Evolutionary conservation across 2,888 invertebrate species (phyloP), one percentile per base, ranked within the genome.

Genomic region (Eupithecia centaureata): DNA sequence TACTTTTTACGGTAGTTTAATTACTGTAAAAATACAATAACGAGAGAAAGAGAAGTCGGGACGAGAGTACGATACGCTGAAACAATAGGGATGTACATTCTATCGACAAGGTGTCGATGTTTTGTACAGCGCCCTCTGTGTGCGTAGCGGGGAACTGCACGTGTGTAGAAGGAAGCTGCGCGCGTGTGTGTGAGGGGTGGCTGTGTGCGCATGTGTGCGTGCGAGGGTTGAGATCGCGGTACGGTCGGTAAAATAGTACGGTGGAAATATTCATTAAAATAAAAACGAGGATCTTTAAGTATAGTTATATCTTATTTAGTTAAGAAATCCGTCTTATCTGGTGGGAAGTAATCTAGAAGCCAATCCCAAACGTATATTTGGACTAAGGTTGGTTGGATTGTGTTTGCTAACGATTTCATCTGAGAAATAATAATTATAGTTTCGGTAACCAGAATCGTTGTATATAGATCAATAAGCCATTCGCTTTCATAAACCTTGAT

Each of bases 141-240:
- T 79, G 61, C 51, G 67, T 74, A 70, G 77, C 72, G 79, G 79
- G 79, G 82, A 82, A 79, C 66, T 7, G 38, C 72, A 71, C 56
- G 15, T 80, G 79, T 75, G 57, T 73, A 77, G 62, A 70, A 61
- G 70, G 56, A 35, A 56, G n/a, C 56, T 56, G 22, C 61, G 61
- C 52, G 47, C 52, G 30, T 59, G 71, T 70, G 73, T 65, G 74
- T 57, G 57, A 57, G 57, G 57, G 57, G 57, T 57, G 57, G 57
- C 57, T 57, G 57, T 63, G 72, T 77, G 15, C 35, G 59, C 13
- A 25, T 68, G 72, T 66, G 67, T 68, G 73, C 27, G 76, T 73
- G 74, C 65, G 73, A 88, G 90, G 91, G 91, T 91, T 88, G 86
- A 88, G 85, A 87, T 83, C 87, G 86, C 82, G 82, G 83, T 86